These are phyloP conservation scores for Pituophis catenifer DNA, from an alignment of 2,113 vertebrate species.

Conservation along the genomic window DNA sequence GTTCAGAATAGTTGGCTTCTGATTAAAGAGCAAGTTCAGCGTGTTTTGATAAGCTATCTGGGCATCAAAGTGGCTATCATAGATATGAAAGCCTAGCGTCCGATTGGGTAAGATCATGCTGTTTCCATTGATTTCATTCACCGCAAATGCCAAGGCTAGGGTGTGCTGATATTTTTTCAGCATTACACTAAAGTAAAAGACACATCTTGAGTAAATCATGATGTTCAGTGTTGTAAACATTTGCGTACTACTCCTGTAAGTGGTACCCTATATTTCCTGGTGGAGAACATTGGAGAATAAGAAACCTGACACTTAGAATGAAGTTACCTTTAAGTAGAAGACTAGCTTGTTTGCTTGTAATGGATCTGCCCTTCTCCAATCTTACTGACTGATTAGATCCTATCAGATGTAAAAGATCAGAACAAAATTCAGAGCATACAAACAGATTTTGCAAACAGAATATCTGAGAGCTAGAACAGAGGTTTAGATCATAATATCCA, in stretches of 20 bases:
- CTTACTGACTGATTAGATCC: too few relatives aligned
- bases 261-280: background rate
- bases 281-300: background rate
- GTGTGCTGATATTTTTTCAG: background rate
- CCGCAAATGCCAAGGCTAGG: background rate
- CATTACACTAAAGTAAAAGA: background rate
- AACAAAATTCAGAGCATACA: too few relatives aligned
- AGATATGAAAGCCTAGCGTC: background rate
- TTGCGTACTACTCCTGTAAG: background rate
- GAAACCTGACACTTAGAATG: background rate
- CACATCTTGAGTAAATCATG: background rate
- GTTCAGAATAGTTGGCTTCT: background rate
- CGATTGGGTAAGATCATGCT: background rate
- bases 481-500: background rate
- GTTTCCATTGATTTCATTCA: slow-evolving; percentile 10
- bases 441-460: too few relatives aligned
- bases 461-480: too few relatives aligned
- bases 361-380: background rate
- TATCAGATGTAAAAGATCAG: too few relatives aligned
- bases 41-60: background rate
- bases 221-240: background rate
- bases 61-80: slow-evolving; percentile 6
- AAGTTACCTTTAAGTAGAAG: background rate
- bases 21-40: background rate
- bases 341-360: background rate